These are phyloP conservation scores for Cryptops parisi DNA, from an alignment of 2,888 invertebrate species.

Conservation along the genomic window DNA sequence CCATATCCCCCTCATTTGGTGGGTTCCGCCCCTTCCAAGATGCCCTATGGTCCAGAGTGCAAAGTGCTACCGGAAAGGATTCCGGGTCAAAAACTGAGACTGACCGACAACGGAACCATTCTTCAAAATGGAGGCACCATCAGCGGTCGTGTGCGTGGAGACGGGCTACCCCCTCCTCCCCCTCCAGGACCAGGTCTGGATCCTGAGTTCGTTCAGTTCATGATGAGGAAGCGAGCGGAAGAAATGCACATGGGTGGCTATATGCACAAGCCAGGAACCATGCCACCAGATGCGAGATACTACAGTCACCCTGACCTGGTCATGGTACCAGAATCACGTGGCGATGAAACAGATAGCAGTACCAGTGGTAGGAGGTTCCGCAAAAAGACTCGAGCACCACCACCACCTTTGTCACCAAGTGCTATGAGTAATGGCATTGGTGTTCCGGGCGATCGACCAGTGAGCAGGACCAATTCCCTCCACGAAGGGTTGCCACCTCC, in stretches of 20 bases:
- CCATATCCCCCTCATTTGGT: neutral
- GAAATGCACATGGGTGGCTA: neutral
- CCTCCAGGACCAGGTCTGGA: conserved; percentile 38
- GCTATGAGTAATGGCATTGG: neutral
- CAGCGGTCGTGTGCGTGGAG: conserved; percentile 39
- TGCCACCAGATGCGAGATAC: conserved; percentile 22
- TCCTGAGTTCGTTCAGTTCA: conserved; percentile 42
- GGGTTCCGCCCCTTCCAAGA: neutral
- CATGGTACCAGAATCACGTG: neutral
- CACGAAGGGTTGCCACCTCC: neutral
- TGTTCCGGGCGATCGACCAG: neutral
- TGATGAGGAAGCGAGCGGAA: neutral
- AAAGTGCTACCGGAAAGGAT: conserved; percentile 19
- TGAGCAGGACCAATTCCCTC: conserved; percentile 4
- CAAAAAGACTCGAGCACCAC: conserved; percentile 16
- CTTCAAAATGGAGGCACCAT: conserved; percentile 69
- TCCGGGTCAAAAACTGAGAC: conserved; percentile 38
- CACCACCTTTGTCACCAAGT: conserved; percentile 10
- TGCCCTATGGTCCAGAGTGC: conserved; percentile 16
- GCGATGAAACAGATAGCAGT: conserved; percentile 5
- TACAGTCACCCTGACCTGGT: conserved; percentile 11
- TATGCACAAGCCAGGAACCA: neutral
- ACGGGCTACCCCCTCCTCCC: conserved; percentile 38
- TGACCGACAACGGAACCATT: conserved; percentile 69
- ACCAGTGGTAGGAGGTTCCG: neutral